Percentiles rank a stretch among this genome's conserved stretches.
phyloP scores from a whole-genome alignment of 1,140 invertebrate species.

The Drosophila sp. region DNA sequence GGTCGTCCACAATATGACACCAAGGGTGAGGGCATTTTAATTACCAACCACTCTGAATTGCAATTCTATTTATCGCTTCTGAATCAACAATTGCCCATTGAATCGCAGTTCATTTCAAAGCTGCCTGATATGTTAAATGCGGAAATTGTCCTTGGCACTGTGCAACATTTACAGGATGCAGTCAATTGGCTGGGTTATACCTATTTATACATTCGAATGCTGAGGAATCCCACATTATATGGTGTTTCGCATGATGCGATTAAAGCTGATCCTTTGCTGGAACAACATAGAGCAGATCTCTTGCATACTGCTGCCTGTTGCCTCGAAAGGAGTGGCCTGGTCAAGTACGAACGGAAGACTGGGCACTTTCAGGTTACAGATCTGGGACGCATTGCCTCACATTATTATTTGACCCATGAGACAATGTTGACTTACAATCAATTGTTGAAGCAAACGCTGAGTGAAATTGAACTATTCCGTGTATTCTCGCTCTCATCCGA shows the following conservation, averaged over 20 bases:
- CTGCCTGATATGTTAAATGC: constrained; percentile 99
- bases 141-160: constrained; percentile 97
- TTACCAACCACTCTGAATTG: constrained; percentile 99
- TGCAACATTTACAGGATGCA: constrained; percentile 97
- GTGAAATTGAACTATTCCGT: constrained; percentile 99
- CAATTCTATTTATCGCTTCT: constrained; percentile 99
- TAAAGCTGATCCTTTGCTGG: constrained; percentile 92
- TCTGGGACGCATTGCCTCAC: constrained; percentile 97
- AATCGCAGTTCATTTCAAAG: constrained; percentile 92
- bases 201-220: constrained; percentile 97
- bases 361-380: constrained; percentile 97
- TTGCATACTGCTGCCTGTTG: constrained; percentile 97
- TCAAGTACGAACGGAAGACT: constrained; percentile 98
- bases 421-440: constrained; percentile 99
- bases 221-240: constrained; percentile 93
- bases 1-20: constrained; percentile 99
- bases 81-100: constrained; percentile 97
- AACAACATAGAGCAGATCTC: constrained; percentile 95
- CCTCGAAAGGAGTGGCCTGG: constrained; percentile 95
- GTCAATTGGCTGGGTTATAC: constrained; percentile 98
- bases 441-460: constrained; percentile 96
- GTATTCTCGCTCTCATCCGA: constrained; percentile 99
- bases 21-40: constrained; percentile 99
- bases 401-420: constrained; percentile 99
- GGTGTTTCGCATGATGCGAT: constrained; percentile 92